phyloP scores from a whole-genome alignment of 1,140 invertebrate species.

The Neodiprion fabricii region DNA sequence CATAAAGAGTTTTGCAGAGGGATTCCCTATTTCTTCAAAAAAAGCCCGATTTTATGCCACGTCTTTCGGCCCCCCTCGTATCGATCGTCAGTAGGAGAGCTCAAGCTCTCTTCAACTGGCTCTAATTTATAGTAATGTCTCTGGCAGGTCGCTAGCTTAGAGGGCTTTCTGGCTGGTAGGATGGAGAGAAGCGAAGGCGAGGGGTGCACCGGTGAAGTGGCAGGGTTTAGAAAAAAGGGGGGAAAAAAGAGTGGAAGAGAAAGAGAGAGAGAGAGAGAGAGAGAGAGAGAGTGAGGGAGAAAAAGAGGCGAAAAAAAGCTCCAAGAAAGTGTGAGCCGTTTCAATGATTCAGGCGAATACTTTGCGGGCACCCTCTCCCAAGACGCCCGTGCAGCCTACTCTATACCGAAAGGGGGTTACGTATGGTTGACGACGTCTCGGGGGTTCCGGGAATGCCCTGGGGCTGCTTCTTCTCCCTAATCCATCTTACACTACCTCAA shows the following conservation, averaged over 20 bases:
- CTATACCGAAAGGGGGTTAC: neutral
- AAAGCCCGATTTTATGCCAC: too few relatives aligned
- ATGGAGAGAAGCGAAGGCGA: too few relatives aligned
- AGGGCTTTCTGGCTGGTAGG: neutral
- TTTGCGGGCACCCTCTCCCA: neutral
- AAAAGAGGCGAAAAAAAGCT: neutral
- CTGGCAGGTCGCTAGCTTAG: neutral
- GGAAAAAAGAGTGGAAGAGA: neutral
- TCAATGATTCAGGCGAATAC: neutral
- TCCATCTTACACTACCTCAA: neutral
- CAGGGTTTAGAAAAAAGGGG: neutral
- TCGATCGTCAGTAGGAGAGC: neutral
- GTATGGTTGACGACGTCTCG: neutral
- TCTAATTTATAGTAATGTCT: conserved; percentile 6
- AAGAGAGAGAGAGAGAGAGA: neutral
- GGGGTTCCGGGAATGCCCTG: neutral
- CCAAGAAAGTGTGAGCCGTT: neutral
- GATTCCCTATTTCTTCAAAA: too few relatives aligned
- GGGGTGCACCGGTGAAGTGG: neutral
- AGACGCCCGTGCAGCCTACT: neutral
- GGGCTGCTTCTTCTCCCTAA: neutral
- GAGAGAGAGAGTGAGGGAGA: neutral
- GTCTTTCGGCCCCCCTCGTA: neutral
- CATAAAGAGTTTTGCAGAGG: too few relatives aligned
- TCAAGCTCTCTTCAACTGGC: neutral